Evolutionary conservation across 1,140 invertebrate genomes (phyloP).

Genomic region (Musca vetustissima): DNA sequence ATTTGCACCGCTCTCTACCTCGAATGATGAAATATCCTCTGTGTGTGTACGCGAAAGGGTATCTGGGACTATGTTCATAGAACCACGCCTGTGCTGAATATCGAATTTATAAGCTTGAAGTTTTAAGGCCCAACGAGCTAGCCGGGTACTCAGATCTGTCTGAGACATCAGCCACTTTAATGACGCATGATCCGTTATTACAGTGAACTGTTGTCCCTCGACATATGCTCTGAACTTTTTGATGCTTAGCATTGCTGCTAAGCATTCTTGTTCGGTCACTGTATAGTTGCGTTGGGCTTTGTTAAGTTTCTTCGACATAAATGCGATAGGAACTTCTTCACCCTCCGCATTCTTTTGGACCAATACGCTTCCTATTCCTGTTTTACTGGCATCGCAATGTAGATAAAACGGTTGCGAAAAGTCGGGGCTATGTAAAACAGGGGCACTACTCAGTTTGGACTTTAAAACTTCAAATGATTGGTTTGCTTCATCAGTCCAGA

Average conservation of each 20-base stretch:
- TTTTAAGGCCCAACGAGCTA: conserved; percentile 45
- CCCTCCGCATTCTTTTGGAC: not conserved
- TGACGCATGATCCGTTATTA: conserved; percentile 46
- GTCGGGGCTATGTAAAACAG: not conserved
- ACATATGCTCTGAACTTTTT: conserved; percentile 56
- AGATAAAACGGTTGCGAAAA: conserved; percentile 5
- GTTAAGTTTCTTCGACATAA: not conserved
- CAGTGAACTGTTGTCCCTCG: conserved; percentile 47
- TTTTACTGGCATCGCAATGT: conserved; percentile 1
- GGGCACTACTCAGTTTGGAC: conserved; percentile 16
- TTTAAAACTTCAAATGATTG: conserved; percentile 26
- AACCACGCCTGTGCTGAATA: conserved; percentile 52
- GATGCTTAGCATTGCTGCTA: conserved; percentile 26
- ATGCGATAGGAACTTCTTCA: conserved; percentile 7
- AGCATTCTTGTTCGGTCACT: conserved; percentile 9
- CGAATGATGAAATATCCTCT: conserved; percentile 1
- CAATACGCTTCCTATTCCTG: not conserved
- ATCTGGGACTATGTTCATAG: conserved; percentile 46
- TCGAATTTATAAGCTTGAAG: conserved; percentile 37
- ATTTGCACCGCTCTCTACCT: too few species aligned
- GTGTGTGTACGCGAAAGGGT: conserved; percentile 37
- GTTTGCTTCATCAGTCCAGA: conserved; percentile 38
- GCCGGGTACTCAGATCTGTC: conserved; percentile 35
- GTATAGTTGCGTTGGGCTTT: not conserved
- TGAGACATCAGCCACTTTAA: conserved; percentile 37